Percentiles rank a stretch among this genome's conserved stretches.
These are phyloP conservation scores for Acanthococcus lagerstroemiae DNA, from an alignment of 2,888 invertebrate genomes.

Conservation along the genomic window DNA sequence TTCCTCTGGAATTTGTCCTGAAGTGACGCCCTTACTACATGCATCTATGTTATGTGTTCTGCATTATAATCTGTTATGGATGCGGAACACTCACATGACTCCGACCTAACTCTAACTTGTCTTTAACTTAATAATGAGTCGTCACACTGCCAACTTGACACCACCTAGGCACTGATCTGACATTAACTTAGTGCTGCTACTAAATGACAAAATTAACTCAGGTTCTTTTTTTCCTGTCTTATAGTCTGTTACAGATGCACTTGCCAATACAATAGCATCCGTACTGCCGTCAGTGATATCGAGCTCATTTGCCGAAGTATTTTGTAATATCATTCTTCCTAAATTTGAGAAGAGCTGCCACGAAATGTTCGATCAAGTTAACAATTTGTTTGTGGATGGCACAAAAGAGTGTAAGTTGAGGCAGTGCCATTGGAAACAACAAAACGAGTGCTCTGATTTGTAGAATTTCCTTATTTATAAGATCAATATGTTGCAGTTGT, in stretches of 20 bases:
- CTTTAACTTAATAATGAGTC: no score
- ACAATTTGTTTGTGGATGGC: slow-evolving; percentile 76
- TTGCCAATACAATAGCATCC: neutral
- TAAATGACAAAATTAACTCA: neutral
- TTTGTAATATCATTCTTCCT: slow-evolving; percentile 51
- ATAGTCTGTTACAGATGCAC: slow-evolving; percentile 15
- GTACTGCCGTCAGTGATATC: slow-evolving; percentile 15
- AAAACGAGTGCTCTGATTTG: no score
- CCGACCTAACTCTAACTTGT: no score
- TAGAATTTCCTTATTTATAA: neutral
- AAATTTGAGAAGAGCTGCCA: slow-evolving; percentile 77
- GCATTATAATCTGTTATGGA: no score
- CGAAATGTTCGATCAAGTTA: slow-evolving; percentile 79
- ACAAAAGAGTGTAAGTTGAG: slow-evolving; percentile 69
- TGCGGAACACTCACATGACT: no score
- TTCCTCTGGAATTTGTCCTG: no score
- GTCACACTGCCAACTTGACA: no score
- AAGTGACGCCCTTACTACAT: no score
- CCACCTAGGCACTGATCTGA: no score
- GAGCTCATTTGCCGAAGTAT: slow-evolving; percentile 14
- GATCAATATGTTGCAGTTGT: neutral
- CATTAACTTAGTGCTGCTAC: no score
- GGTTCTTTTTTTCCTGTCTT: neutral
- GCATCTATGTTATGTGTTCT: no score
- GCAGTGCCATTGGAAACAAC: neutral